Base-by-base conservation (phyloP, 2,113 vertebrate species). In the Acinonyx jubatus region DNA sequence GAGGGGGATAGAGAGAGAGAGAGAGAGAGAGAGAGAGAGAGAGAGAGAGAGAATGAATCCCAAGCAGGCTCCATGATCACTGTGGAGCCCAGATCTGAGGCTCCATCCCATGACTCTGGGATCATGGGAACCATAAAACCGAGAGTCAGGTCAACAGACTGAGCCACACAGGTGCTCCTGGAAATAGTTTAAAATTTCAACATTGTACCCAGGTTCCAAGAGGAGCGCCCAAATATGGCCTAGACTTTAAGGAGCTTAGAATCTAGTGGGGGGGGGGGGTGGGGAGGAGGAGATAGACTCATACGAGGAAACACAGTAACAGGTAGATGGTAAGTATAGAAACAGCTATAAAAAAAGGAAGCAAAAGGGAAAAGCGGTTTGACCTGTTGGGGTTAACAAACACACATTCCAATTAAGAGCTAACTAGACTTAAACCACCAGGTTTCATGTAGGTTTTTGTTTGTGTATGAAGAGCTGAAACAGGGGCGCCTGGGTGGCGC, bases 351-450 rank as follows among this genome's bases (percentile, higher is more conserved):
- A 45, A 50, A 66, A 9, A 55, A 90, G n/a, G 57, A 86, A 63
- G 66, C 23, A 92, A 66, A 95, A 94, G 57, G 38, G 2, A 94
- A 55, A 73, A 61, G 61, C 29, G 36, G 23, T 84, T 86, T 95
- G 68, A 82, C 61, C 61, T 79, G 33, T 65, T 91, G 50, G 73
- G 65, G 85, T 84, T 81, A 91, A 16, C 4, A 65, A 92, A 78
- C 52, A 90, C n/a, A 50, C 33, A 71, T 92, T 97, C 91, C 68
- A 95, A 91, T 93, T 84, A 95, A 97, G 38, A 93, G 55, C 50
- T 79, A 94, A 83, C 38, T 90, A 79, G 48, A 52, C 27, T 89
- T 74, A 79, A 83, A 52, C 63, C 41, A 63, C 71, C 55, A 82
- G 68, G 69, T 66, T 96, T 95, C 25, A 25, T 65, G 63, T 11